Evolutionary conservation across 2,113 vertebrate species (phyloP).

Genomic region (Eurypyga helias): DNA sequence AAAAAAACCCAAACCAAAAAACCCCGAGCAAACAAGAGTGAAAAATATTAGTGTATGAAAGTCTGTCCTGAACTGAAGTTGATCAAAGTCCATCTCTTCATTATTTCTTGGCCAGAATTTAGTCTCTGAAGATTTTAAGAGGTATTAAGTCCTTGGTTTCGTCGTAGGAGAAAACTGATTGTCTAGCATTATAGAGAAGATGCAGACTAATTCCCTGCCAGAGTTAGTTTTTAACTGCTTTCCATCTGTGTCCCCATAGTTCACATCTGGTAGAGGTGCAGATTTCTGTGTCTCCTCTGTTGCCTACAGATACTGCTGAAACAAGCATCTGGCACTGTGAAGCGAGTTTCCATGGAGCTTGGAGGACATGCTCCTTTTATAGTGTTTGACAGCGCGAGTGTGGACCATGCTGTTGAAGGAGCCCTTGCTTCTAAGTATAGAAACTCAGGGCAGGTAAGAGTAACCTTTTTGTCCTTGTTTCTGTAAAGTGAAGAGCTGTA

Average conservation of each 20-base stretch:
- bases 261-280: not conserved
- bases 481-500: not conserved
- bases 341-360: constrained; percentile 95
- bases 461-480: not conserved
- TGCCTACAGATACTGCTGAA: constrained; percentile 83
- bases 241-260: not conserved
- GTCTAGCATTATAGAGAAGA: not conserved
- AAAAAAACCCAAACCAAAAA: not conserved
- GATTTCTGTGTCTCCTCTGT: not conserved
- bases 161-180: not conserved
- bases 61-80: not conserved
- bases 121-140: not conserved
- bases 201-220: not conserved
- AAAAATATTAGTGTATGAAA: not conserved
- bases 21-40: not conserved
- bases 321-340: constrained; percentile 88
- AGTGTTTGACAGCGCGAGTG: constrained; percentile 90
- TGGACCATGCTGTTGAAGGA: constrained; percentile 88
- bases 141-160: not conserved
- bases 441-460: constrained; percentile 92
- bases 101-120: not conserved
- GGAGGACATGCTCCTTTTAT: constrained; percentile 96
- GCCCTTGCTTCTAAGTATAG: constrained; percentile 92
- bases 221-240: not conserved
- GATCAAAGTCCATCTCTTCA: not conserved